A percentile compares a stretch with the other conserved stretches of the same genome.
phyloP scores from a whole-genome alignment of 1,140 invertebrate species.

The Rhopalosiphum maidis region DNA sequence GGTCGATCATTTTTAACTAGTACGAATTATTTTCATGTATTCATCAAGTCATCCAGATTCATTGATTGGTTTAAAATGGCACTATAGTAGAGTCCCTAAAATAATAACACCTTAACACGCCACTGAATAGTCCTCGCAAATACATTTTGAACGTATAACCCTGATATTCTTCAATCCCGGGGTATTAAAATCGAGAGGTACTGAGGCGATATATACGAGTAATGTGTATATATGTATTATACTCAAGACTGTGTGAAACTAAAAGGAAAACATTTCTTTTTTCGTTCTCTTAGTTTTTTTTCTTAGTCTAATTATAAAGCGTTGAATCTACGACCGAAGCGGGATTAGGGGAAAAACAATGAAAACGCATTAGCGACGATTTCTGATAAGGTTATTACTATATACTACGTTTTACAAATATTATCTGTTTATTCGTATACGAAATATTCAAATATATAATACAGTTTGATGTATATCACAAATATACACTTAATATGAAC shows the following conservation, averaged over 20 bases:
- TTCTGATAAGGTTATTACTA: conserved; percentile 20
- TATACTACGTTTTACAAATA: background rate
- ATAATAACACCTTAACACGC: background rate
- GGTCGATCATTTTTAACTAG: background rate
- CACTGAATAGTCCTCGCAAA: background rate
- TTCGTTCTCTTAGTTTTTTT: background rate
- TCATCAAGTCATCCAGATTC: background rate
- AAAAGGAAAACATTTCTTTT: background rate
- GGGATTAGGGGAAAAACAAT: background rate
- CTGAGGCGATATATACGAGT: background rate
- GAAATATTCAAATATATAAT: background rate
- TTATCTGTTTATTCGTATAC: background rate
- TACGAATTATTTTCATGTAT: background rate
- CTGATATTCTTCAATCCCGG: background rate
- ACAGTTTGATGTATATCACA: background rate
- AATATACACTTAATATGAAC: background rate
- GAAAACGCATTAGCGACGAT: conserved; percentile 10
- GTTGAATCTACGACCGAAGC: background rate
- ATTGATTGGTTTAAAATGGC: background rate
- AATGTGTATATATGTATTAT: background rate
- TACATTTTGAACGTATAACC: background rate
- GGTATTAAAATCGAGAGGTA: background rate
- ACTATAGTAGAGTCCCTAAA: background rate
- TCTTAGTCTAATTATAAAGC: background rate
- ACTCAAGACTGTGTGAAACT: background rate